A percentile compares a stretch with the other conserved stretches of the same genome.
Evolutionary conservation across 2,113 vertebrate genomes (phyloP).

Genomic region (Motacilla alba): DNA sequence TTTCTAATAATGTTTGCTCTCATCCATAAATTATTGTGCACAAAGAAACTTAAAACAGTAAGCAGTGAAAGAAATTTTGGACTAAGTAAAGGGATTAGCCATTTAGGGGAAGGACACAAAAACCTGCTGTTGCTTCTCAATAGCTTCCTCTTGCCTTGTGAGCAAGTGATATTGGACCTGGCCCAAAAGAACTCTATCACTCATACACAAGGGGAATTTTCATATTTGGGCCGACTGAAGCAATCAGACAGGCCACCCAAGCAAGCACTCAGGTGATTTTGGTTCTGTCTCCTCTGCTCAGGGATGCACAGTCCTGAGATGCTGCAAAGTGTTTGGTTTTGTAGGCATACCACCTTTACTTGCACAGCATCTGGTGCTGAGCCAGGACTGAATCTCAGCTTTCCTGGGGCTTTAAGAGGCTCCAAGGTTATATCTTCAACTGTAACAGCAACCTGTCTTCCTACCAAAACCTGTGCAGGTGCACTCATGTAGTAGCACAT

Average conservation of each 20-base stretch:
- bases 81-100: neutral
- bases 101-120: neutral
- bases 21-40: neutral
- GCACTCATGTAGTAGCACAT: fast-evolving
- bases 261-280: neutral
- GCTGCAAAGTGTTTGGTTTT: neutral
- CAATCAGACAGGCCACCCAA: neutral
- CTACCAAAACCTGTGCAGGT: neutral
- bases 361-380: neutral
- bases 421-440: neutral
- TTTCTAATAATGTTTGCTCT: neutral
- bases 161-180: neutral
- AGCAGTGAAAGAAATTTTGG: neutral
- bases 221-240: neutral
- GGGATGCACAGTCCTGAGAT: neutral
- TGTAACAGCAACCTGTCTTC: neutral
- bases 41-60: constrained; percentile 20
- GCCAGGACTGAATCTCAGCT: neutral
- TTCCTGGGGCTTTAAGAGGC: neutral
- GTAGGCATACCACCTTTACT: neutral
- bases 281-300: neutral
- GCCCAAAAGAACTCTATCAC: neutral
- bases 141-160: neutral
- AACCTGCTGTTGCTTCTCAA: neutral
- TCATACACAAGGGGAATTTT: neutral